Evolutionary conservation across 1,140 invertebrate genomes (phyloP).

Genomic region (Formica selysi): DNA sequence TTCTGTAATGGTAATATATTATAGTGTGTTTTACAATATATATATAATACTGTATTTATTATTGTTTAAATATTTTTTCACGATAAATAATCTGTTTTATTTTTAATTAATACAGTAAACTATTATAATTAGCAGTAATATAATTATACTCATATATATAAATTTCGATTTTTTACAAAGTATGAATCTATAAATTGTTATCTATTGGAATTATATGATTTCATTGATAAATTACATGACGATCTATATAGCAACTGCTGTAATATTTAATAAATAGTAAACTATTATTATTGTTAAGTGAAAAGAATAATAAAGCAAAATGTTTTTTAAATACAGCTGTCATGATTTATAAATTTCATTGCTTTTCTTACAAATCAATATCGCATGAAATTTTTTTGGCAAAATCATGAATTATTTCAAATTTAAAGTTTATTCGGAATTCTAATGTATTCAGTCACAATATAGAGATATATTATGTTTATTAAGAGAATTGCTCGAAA

Average conservation of each 20-base stretch:
- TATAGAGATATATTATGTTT: neutral
- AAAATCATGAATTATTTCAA: neutral
- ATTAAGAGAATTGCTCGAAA: neutral
- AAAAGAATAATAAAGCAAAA: constrained; percentile 27
- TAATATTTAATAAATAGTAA: constrained; percentile 56
- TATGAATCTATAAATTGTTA: neutral
- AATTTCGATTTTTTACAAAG: too few relatives aligned
- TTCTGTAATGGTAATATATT: too few relatives aligned
- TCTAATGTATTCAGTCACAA: constrained; percentile 2
- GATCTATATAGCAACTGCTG: constrained; percentile 28
- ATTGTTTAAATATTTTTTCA: too few relatives aligned
- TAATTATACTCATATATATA: too few relatives aligned
- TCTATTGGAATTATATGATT: neutral
- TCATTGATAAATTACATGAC: constrained; percentile 32
- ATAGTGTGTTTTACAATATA: neutral
- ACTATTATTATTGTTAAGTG: neutral
- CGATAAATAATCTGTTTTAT: too few relatives aligned
- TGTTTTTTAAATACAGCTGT: neutral
- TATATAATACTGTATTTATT: neutral
- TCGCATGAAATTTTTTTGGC: constrained; percentile 29
- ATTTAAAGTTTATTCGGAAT: neutral
- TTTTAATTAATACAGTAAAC: too few relatives aligned
- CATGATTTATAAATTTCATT: constrained; percentile 41
- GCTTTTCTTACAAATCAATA: constrained; percentile 14
- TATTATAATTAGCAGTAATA: too few relatives aligned